Base-by-base conservation (phyloP, 2,888 invertebrate genomes). In the Mythimna impura region DNA sequence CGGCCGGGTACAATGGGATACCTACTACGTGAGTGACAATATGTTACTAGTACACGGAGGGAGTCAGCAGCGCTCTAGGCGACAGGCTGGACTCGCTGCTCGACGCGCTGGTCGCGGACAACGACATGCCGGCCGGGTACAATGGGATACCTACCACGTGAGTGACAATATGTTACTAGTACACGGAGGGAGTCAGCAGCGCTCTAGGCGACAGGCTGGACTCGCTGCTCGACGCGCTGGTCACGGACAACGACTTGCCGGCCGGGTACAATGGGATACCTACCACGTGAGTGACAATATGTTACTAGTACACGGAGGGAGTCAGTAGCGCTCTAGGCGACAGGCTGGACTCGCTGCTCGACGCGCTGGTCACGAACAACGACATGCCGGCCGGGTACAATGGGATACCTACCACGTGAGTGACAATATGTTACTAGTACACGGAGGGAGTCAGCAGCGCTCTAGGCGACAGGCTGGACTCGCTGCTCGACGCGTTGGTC, bases 191-290 rank as follows among this genome's bases (percentile, higher is more conserved):
- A 66, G 97, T 98, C 30, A 96, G 97, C 40, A 94, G 96, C 14
- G 97, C 98, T 87, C 96, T 98, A 81, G 97, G 97, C 69, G 97
- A 97, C 83, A 96, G 97, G 79, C 96, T 98, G 72, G 97, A 97
- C 82, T 96, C 97, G 73, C 97, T 97, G 88, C 97, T 98, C 58
- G 97, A 97, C 87, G 94, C 96, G 20, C 91, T 96, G 0, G 97
- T 98, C 47, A 96, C 97, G 7, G 98, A 98, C 71, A 97, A 97
- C 87, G 97, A 97, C 66, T 93, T 93, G 70, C 97, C 95, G 0
- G 89, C 91, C 0, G 95, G 95, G 0, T 89, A 96, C 88, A 96
- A 97, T 84, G 97, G 97, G 8, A 97, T 97, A 77, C 97, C 97
- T 68, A 96, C 96, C 65, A 92, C 94, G 93, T 96, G 58, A 36